These are phyloP conservation scores for Platerodrilus igneus DNA, from an alignment of 2,888 invertebrate genomes.

Conservation along the genomic window DNA sequence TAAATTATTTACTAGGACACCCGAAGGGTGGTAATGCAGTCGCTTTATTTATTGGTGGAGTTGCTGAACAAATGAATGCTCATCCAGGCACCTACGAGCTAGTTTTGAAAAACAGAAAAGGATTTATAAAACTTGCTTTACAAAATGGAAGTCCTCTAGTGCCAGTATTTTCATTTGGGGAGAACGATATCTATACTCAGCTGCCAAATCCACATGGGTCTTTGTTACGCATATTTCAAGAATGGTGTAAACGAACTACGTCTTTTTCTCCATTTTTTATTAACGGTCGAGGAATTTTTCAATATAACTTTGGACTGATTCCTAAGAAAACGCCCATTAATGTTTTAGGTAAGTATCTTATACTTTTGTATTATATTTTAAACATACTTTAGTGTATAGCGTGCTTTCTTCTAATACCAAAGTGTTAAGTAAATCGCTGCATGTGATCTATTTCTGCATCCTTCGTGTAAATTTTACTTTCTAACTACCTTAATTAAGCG, in stretches of 20 bases:
- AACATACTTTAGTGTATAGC: too few species aligned
- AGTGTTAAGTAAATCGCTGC: too few species aligned
- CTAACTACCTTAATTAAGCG: too few species aligned
- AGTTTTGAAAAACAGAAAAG: slow-evolving; percentile 70
- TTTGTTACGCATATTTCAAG: slow-evolving; percentile 61
- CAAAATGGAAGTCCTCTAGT: slow-evolving; percentile 69
- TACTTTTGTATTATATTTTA: not conserved
- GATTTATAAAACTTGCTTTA: slow-evolving; percentile 40
- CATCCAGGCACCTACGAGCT: slow-evolving; percentile 71
- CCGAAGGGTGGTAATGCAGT: slow-evolving; percentile 57
- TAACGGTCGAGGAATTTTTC: slow-evolving; percentile 83
- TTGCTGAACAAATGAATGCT: slow-evolving; percentile 79
- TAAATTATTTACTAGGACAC: slow-evolving; percentile 58
- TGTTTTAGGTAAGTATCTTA: slow-evolving; percentile 69
- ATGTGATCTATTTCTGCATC: too few species aligned
- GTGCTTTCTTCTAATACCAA: too few species aligned
- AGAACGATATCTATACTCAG: slow-evolving; percentile 80
- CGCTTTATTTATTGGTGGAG: slow-evolving; percentile 82
- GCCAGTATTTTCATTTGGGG: slow-evolving; percentile 87
- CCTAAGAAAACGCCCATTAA: slow-evolving; percentile 76
- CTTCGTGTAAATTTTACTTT: too few species aligned
- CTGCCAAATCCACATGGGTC: slow-evolving; percentile 69
- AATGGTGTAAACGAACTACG: slow-evolving; percentile 59
- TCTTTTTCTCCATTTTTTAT: slow-evolving; percentile 75
- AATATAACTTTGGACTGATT: slow-evolving; percentile 82